These are phyloP conservation scores for Cyprinodon variegatus DNA, from an alignment of 2,113 vertebrate genomes.

Conservation along the genomic window DNA sequence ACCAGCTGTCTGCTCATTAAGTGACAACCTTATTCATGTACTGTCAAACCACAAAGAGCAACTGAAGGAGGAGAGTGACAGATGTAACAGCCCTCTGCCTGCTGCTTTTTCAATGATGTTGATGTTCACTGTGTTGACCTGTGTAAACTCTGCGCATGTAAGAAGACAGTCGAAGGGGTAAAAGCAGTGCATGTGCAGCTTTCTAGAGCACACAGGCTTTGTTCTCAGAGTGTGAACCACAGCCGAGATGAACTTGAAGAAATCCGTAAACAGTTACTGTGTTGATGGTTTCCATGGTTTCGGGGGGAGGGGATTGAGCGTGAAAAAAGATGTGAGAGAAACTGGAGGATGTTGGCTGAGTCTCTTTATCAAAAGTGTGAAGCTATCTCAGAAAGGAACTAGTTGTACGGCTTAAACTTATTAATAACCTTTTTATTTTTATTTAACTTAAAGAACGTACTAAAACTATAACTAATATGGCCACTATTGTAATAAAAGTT, in stretches of 20 bases:
- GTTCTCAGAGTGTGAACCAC: slow-evolving; percentile 50
- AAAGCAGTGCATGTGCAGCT: slow-evolving; percentile 79
- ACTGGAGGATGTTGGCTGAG: slow-evolving; percentile 29
- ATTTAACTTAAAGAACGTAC: neutral
- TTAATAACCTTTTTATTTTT: neutral
- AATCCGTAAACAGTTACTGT: slow-evolving; percentile 42
- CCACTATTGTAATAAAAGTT: neutral
- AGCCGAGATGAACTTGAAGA: slow-evolving; percentile 47
- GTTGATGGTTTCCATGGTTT: slow-evolving; percentile 62
- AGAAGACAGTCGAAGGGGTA: slow-evolving; percentile 4
- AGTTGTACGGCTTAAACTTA: neutral
- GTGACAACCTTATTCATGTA: slow-evolving; percentile 50
- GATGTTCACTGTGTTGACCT: slow-evolving; percentile 28
- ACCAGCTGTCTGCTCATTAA: slow-evolving; percentile 39
- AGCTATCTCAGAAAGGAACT: slow-evolving; percentile 7
- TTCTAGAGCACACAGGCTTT: slow-evolving; percentile 21
- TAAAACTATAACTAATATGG: neutral
- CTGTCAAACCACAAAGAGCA: slow-evolving; percentile 56
- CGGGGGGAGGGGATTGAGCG: slow-evolving; percentile 9
- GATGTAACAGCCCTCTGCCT: slow-evolving; percentile 35
- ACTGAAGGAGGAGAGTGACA: slow-evolving; percentile 46
- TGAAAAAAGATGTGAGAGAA: slow-evolving; percentile 28
- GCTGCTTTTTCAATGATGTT: slow-evolving; percentile 22
- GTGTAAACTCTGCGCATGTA: neutral
- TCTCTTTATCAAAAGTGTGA: slow-evolving; percentile 16